A percentile compares a stretch with the other conserved stretches of the same genome.
phyloP scores from a whole-genome alignment of 2,888 invertebrate genomes.

The Cacoxenus indagator region DNA sequence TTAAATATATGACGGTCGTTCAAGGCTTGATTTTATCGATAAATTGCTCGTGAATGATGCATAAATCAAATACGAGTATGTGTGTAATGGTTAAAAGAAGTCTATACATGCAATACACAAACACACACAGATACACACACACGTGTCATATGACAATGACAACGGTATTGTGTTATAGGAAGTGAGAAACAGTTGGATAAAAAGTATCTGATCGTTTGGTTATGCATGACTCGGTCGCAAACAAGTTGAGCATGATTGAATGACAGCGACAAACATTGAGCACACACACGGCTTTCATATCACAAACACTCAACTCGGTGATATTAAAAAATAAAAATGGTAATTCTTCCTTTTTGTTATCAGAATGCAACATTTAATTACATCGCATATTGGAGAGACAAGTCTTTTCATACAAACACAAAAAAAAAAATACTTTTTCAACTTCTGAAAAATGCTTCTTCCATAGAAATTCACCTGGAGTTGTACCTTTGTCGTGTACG shows the following conservation, averaged over 20 bases:
- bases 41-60: slow-evolving; percentile 58
- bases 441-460: too few relatives aligned
- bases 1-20: background rate
- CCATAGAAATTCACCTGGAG: background rate
- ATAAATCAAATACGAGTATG: slow-evolving; percentile 50
- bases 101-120: background rate
- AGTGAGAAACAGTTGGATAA: background rate
- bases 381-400: background rate
- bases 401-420: background rate
- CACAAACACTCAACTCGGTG: too few relatives aligned
- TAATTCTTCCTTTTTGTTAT: background rate
- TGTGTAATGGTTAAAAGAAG: background rate
- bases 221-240: background rate
- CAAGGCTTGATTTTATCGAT: slow-evolving; percentile 36
- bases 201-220: background rate
- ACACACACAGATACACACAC: slow-evolving; percentile 1
- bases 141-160: background rate
- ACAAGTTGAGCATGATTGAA: slow-evolving; percentile 1
- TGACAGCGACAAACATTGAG: background rate
- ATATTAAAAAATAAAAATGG: background rate
- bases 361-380: background rate
- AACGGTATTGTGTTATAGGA: background rate
- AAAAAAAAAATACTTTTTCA: too few relatives aligned
- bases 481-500: background rate
- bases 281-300: too few relatives aligned